Evolutionary conservation across 1,140 invertebrate genomes (phyloP).

Genomic region (Littorina saxatilis): DNA sequence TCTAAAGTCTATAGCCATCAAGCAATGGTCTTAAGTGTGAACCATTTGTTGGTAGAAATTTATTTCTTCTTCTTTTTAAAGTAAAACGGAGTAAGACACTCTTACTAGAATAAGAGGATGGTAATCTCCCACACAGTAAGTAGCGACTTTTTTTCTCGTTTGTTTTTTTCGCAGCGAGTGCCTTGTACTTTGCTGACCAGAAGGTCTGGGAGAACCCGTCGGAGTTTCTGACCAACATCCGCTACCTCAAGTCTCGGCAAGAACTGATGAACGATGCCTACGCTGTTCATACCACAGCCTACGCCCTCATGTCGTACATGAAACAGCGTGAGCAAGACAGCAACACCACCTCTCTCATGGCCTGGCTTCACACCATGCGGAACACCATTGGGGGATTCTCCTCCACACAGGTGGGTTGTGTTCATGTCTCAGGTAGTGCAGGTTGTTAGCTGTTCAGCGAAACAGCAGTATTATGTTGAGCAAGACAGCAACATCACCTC

Average conservation of each 20-base stretch:
- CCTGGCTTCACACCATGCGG: conserved; percentile 94
- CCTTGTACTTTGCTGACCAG: conserved; percentile 68
- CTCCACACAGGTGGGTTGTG: conserved; percentile 88
- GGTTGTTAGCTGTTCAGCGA: too few species aligned
- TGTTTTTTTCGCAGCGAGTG: conserved; percentile 61
- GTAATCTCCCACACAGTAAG: too few species aligned
- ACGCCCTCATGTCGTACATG: conserved; percentile 90
- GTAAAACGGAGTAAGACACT: too few species aligned
- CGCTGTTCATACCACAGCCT: conserved; percentile 95
- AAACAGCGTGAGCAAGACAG: conserved; percentile 56
- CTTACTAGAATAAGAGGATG: too few species aligned
- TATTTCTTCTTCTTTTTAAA: too few species aligned
- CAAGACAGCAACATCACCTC: conserved; percentile 51
- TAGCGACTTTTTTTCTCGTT: too few species aligned
- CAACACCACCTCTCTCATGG: conserved; percentile 82
- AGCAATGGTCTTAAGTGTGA: too few species aligned
- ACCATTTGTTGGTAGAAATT: too few species aligned
- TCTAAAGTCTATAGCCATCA: too few species aligned
- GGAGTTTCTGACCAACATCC: conserved; percentile 80
- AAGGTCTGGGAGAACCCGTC: conserved; percentile 67
- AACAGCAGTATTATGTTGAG: too few species aligned
- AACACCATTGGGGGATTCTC: conserved; percentile 95
- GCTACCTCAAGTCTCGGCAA: conserved; percentile 89
- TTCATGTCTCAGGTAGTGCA: too few species aligned
- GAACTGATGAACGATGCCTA: conserved; percentile 87